Evolutionary conservation across 2,797 vertebrate species (phyloP), one percentile per base, ranked within the genome.

Genomic region (Scleropages formosus): DNA sequence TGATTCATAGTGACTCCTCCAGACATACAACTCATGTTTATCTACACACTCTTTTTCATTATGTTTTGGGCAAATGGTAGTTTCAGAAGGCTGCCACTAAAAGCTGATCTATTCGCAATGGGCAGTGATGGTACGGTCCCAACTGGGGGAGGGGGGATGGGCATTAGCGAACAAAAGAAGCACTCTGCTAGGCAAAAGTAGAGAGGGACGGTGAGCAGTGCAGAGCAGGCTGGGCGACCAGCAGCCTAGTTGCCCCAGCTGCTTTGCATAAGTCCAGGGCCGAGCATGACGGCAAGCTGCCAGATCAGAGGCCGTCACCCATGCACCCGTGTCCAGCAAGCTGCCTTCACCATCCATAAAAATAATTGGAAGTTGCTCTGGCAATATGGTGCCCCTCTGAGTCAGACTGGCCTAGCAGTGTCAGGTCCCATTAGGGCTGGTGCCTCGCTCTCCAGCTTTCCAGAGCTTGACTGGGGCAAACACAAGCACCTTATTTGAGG

Each of bases 311-410:
- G 83, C 86, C 85, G 85, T 90, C 90, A 93, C 86, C 84, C 87
- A 87, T 87, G 84, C 82, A 88, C 78, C 82, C 79, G 78, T 81
- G 73, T 89, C 88, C 91, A 92, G 91, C 87, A 89, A 91, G 89
- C 84, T 82, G 84, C 85, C 89, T 85, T 90, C 88, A 91, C 90
- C 85, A 90, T 87, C 87, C 89, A 89, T 89, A 90, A 91, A 92
- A 91, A 92, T 91, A 92, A 93, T 91, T 91, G 91, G 86, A 90
- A 84, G 86, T 84, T 89, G 86, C 87, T 77, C 83, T 82, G 83
- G 84, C 89, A 90, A 88, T 86, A 83, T 79, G 77, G 80, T 78
- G 83, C 86, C 85, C 85, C 82, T 88, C 80, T 88, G 78, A 67
- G 85, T 88, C 85, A 80, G 80, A 87, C 87, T 88, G 82, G 84